A percentile compares a stretch with the other conserved stretches of the same genome.
Evolutionary conservation across 2,797 vertebrate genomes (phyloP).

Genomic region (Smutsia temminckii): DNA sequence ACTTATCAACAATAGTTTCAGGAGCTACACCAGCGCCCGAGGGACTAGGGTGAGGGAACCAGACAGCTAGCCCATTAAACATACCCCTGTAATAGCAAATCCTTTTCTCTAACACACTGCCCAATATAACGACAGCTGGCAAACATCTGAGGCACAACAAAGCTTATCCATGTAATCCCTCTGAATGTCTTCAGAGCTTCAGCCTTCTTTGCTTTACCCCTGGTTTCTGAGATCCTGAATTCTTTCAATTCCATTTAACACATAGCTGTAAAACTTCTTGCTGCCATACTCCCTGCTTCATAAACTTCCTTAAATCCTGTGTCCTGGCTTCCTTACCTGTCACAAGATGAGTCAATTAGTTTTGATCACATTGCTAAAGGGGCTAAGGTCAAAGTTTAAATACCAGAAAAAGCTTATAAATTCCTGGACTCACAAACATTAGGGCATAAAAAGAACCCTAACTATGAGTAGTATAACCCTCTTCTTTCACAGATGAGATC

Average conservation of each 20-base stretch:
- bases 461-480: neutral
- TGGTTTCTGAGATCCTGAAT: constrained; percentile 33
- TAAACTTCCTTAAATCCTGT: neutral
- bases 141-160: neutral
- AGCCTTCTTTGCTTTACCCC: neutral
- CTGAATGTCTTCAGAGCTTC: neutral
- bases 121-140: neutral
- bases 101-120: neutral
- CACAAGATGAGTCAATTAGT: neutral
- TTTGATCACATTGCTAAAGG: constrained; percentile 20
- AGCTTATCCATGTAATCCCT: neutral
- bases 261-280: neutral
- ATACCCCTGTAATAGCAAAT: neutral
- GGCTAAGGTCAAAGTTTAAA: constrained; percentile 24
- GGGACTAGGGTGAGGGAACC: no score
- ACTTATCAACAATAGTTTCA: neutral
- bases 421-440: neutral
- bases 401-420: constrained; percentile 47
- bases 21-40: neutral
- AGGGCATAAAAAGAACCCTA: neutral
- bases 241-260: neutral
- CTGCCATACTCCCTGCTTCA: neutral
- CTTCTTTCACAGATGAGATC: constrained; percentile 39
- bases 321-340: constrained; percentile 19
- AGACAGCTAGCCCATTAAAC: no score